Percentiles rank a stretch among this genome's conserved stretches.
These are phyloP conservation scores for Drosophila kurseongensis DNA, from an alignment of 1,140 invertebrate genomes.

Conservation along the genomic window DNA sequence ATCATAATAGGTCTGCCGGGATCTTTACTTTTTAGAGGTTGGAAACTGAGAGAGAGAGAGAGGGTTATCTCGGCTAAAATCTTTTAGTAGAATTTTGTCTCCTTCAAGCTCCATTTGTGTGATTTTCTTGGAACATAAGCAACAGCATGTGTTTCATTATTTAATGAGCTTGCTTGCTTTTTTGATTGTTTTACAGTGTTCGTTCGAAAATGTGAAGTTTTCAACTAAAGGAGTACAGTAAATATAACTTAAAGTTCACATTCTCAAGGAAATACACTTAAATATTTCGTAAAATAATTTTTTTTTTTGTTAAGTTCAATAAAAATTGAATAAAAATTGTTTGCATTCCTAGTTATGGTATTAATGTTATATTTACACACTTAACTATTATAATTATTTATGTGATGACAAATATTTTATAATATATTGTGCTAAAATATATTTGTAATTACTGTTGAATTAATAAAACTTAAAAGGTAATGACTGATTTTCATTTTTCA, in stretches of 20 bases:
- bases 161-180: slow-evolving; percentile 12
- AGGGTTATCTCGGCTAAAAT: slow-evolving; percentile 28
- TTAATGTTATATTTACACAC: background rate
- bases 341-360: too few species aligned
- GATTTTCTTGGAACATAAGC: slow-evolving; percentile 49
- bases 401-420: too few species aligned
- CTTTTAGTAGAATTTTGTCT: slow-evolving; percentile 34
- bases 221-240: slow-evolving; percentile 3
- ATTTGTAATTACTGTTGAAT: too few species aligned
- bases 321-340: too few species aligned
- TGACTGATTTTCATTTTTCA: too few species aligned
- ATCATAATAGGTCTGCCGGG: slow-evolving; percentile 47
- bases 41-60: slow-evolving; percentile 4
- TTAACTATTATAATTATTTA: too few species aligned
- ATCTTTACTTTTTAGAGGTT: slow-evolving; percentile 18
- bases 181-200: background rate
- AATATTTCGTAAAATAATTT: too few species aligned
- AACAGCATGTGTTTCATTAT: slow-evolving; percentile 44
- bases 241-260: background rate
- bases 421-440: too few species aligned
- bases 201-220: slow-evolving; percentile 9
- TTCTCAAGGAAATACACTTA: too few species aligned
- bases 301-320: background rate
- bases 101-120: slow-evolving; percentile 33
- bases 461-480: too few species aligned